Conservation (phyloP, 2,888 invertebrate species). For the Acanthosepion lycidas region DNA sequence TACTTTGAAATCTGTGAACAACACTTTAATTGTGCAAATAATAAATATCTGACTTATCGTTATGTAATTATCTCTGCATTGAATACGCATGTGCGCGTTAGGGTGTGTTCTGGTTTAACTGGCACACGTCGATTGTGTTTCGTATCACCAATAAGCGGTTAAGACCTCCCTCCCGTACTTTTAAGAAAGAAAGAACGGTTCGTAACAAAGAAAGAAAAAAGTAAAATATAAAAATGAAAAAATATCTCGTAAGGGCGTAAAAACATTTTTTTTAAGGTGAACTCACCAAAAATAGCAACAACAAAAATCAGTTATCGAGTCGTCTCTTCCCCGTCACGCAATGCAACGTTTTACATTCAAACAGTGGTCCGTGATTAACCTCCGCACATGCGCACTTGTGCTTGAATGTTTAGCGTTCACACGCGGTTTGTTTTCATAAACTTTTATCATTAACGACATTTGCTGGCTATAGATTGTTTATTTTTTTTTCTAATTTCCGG, state of each 20-base stretch:
- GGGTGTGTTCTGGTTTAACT: neutral
- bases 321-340: too few species aligned
- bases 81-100: neutral
- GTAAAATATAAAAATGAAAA: neutral
- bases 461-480: neutral
- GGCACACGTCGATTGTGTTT: neutral
- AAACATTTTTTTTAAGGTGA: neutral
- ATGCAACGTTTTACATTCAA: neutral
- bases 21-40: neutral
- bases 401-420: neutral
- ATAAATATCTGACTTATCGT: neutral
- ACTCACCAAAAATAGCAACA: neutral
- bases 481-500: neutral
- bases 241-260: neutral
- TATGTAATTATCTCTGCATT: neutral
- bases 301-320: neutral
- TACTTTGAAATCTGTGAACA: neutral
- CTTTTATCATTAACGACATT: neutral
- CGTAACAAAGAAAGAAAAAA: neutral
- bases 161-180: neutral
- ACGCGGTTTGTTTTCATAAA: neutral
- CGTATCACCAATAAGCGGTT: neutral
- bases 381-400: neutral
- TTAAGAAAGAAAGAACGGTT: neutral
- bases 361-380: neutral